These are phyloP conservation scores for Paramormyrops kingsleyae DNA, from an alignment of 2,113 vertebrate genomes.

Conservation along the genomic window DNA sequence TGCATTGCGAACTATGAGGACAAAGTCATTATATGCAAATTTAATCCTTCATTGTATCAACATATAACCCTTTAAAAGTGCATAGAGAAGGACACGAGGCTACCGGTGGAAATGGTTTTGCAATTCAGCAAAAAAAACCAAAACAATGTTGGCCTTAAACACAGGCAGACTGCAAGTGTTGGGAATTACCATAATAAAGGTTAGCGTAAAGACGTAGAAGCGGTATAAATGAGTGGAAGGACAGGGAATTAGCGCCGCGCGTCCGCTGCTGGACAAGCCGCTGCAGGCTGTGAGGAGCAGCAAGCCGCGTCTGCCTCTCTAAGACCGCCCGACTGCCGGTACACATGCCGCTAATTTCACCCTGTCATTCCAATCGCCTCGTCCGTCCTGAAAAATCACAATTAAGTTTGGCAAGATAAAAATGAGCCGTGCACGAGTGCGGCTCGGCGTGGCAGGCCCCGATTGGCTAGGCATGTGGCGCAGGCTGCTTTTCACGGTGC, in stretches of 20 bases:
- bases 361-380: slow-evolving; percentile 61
- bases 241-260: background rate
- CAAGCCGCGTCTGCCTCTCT: slow-evolving; percentile 43
- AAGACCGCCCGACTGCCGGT: slow-evolving; percentile 46
- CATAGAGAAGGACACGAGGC: slow-evolving; percentile 47
- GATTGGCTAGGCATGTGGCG: slow-evolving; percentile 61
- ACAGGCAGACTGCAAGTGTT: slow-evolving; percentile 30
- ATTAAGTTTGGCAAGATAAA: slow-evolving; percentile 67
- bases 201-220: slow-evolving; percentile 32
- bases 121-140: slow-evolving; percentile 59
- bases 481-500: slow-evolving; percentile 58
- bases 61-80: background rate
- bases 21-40: slow-evolving; percentile 16
- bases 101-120: slow-evolving; percentile 44
- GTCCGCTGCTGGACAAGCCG: background rate
- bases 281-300: slow-evolving; percentile 42
- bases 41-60: background rate
- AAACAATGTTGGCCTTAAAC: slow-evolving; percentile 1
- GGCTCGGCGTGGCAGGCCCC: slow-evolving; percentile 68
- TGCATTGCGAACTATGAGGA: background rate
- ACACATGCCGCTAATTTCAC: slow-evolving; percentile 57
- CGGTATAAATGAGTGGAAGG: slow-evolving; percentile 26
- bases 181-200: slow-evolving; percentile 56
- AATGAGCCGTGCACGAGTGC: slow-evolving; percentile 49
- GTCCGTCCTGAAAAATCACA: slow-evolving; percentile 68